A percentile compares a stretch with the other conserved stretches of the same genome.
Evolutionary conservation across 1,140 invertebrate genomes (phyloP).

Genomic region (Cotesia glomerata): DNA sequence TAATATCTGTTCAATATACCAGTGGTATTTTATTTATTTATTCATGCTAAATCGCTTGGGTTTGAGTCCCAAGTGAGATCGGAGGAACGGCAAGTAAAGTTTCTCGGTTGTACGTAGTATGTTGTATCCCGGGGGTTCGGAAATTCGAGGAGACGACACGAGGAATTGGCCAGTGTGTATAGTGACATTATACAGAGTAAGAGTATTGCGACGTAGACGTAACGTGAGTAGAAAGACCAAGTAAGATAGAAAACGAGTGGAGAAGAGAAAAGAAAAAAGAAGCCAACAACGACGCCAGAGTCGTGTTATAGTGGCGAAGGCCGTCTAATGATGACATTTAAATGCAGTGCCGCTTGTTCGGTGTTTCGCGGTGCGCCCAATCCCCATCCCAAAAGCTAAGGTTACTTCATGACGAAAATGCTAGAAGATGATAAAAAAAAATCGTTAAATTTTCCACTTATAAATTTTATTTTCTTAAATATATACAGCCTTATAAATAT

Average conservation of each 20-base stretch:
- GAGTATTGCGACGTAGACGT: not conserved
- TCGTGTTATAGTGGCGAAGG: conserved; percentile 47
- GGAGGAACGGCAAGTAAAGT: not conserved
- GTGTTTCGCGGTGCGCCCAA: conserved; percentile 49
- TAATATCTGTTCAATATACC: conserved; percentile 44
- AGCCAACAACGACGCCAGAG: conserved; percentile 11
- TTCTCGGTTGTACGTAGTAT: not conserved
- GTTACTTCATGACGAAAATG: conserved; percentile 37
- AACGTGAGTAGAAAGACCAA: not conserved
- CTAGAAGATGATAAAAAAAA: not conserved
- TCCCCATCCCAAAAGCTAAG: conserved; percentile 41
- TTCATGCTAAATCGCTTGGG: conserved; percentile 52
- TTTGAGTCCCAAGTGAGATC: not conserved
- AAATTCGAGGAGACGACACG: conserved; percentile 34
- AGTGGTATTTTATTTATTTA: conserved; percentile 60
- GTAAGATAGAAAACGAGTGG: not conserved
- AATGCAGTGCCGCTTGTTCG: conserved; percentile 63
- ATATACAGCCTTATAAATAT: too few species aligned
- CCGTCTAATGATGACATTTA: conserved; percentile 65
- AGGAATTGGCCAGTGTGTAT: conserved; percentile 1
- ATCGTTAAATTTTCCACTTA: not conserved
- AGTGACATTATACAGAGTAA: not conserved
- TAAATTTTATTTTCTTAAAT: too few species aligned
- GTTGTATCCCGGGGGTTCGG: conserved; percentile 24
- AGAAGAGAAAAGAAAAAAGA: conserved; percentile 12